Evolutionary conservation across 1,140 invertebrate species (phyloP), one percentile per base, ranked within the genome.

Genomic region (Rhagoletis pomonella): DNA sequence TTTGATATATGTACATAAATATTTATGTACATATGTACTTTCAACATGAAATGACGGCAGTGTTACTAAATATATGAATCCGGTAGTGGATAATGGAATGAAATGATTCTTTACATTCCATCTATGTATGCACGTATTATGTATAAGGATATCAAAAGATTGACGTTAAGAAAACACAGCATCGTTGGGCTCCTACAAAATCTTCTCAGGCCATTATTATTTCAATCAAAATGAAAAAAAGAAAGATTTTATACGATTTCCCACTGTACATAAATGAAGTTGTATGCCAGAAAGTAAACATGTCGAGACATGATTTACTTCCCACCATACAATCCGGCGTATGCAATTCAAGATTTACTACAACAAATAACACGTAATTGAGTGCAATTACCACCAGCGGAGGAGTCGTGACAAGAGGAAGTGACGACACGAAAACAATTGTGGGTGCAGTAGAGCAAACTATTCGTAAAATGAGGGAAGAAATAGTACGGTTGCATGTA

Each of bases 321-420:
- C 42, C 67, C 67, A 73, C 17, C 39, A 47, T 47, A 73, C 3
- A 44, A 73, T 17, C 67, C 3, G 14, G 5, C 4, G 67, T 47
- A 14, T 73, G 42, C 44, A 73, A 17, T 73, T 47, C 67, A 39
- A 73, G 67, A 73, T 73, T 73, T 42, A 73, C 14, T 73, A 73
- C 67, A 73, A 73, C 42, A 73, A 73, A 73, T 73, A 73, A 44
- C 42, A 73, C 39, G 39, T 73, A 73, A 73, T 73, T 73, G 42
- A 73, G 67, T n/a, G 42, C 67, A 73, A 73, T 73, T 73, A 47
- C 67, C 67, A 73, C 67, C 67, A 73, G 67, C 67, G 4, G 67
- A 73, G 67, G 67, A 73, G 67, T 73, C 67, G 67, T 73, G 67
- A 73, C 67, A 73, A 73, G 67, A 47, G 67, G 67, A 73, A 73